Conservation (phyloP, 35 echinoderm and acorn worm species). For the Eucidaris tribuloides region DNA sequence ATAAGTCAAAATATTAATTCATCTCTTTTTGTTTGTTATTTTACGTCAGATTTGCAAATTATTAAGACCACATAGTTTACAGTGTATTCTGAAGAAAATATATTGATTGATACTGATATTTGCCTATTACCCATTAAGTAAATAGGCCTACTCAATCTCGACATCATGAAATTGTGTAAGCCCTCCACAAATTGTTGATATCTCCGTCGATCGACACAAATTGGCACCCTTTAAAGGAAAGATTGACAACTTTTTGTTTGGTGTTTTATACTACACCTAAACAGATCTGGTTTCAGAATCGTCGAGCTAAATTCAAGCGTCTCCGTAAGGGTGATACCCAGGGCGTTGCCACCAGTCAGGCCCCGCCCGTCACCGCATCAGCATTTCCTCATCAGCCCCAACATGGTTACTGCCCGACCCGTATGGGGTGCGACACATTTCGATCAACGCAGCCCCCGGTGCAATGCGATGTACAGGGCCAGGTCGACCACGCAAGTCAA, state of each 20-base stretch:
- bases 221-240: no score
- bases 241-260: neutral
- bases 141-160: no score
- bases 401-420: neutral
- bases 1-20: no score
- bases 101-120: no score
- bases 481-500: neutral
- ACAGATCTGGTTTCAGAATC: conserved; percentile 97
- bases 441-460: neutral
- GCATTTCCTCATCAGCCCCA: neutral
- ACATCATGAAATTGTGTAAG: no score
- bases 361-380: neutral
- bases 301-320: conserved; percentile 75
- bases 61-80: no score
- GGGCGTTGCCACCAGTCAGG: neutral
- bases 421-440: neutral
- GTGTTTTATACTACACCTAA: neutral
- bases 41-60: no score
- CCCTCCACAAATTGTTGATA: no score
- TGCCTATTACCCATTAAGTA: no score
- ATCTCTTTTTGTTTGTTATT: no score
- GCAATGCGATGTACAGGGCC: neutral
- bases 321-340: neutral
- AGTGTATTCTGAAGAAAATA: no score
- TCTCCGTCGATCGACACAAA: no score